These are phyloP conservation scores for Chiridota heheva DNA, from an alignment of 35 echinoderm and acorn worm species.

Conservation along the genomic window DNA sequence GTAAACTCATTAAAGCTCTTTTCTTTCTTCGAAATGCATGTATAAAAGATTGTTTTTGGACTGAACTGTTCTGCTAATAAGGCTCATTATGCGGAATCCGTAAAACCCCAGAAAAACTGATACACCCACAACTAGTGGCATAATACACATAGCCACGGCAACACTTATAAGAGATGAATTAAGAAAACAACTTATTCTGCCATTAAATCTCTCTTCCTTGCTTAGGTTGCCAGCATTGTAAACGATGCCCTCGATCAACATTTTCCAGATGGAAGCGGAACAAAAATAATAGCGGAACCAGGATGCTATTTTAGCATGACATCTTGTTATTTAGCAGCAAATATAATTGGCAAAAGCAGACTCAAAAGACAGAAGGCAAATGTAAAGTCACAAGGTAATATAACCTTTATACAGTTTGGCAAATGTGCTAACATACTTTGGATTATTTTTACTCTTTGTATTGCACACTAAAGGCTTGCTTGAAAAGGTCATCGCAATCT, in stretches of 20 bases:
- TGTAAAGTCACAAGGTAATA: too few relatives aligned
- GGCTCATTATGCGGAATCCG: too few relatives aligned
- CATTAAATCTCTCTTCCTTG: not conserved
- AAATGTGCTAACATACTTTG: too few relatives aligned
- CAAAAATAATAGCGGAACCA: conserved; percentile 24
- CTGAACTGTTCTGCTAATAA: too few relatives aligned
- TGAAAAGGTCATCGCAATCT: too few relatives aligned
- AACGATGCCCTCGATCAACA: not conserved
- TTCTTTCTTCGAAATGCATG: not conserved
- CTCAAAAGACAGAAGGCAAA: too few relatives aligned
- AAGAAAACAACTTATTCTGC: not conserved
- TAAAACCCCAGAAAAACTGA: not conserved
- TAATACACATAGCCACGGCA: not conserved
- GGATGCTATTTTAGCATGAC: not conserved
- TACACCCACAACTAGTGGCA: not conserved
- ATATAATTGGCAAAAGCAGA: conserved; percentile 31
- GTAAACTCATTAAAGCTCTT: not conserved
- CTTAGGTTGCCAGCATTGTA: not conserved
- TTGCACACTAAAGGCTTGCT: too few relatives aligned
- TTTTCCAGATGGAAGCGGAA: not conserved
- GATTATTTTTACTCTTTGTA: too few relatives aligned
- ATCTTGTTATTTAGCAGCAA: not conserved
- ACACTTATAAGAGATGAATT: not conserved
- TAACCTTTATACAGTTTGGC: too few relatives aligned
- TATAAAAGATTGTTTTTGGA: too few relatives aligned